Evolutionary conservation across 2,113 vertebrate species (phyloP).

Genomic region (Aegotheles bennettii): DNA sequence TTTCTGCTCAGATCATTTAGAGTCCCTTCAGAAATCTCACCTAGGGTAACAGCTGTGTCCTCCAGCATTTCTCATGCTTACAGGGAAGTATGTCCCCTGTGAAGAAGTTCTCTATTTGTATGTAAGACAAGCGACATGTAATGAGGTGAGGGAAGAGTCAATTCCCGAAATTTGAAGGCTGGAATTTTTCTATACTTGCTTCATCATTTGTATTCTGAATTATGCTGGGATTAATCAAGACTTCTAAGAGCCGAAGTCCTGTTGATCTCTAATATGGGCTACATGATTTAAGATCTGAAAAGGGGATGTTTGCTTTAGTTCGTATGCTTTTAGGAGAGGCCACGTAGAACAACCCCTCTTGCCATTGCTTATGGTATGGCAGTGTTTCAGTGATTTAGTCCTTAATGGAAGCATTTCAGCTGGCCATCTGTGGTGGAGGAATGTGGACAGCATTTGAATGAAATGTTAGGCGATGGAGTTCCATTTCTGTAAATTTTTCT

Average conservation of each 20-base stretch:
- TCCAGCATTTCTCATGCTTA: not conserved
- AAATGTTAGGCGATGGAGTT: not conserved
- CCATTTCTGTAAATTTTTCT: not conserved
- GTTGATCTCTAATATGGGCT: not conserved
- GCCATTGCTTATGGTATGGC: not conserved
- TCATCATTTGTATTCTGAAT: not conserved
- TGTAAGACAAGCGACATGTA: not conserved
- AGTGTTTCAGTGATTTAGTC: not conserved
- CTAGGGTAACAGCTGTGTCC: not conserved
- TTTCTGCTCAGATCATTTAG: not conserved
- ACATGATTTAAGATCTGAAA: not conserved
- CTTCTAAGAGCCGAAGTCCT: not conserved
- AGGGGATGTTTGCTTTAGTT: not conserved
- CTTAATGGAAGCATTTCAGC: not conserved
- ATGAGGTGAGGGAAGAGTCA: not conserved
- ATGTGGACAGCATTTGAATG: not conserved
- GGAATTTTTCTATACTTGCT: not conserved
- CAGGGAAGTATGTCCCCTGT: accelerated
- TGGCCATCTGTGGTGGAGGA: not conserved
- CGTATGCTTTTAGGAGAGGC: not conserved
- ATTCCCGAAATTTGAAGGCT: not conserved
- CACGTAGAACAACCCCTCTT: accelerated
- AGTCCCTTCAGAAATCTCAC: not conserved
- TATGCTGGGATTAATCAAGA: not conserved
- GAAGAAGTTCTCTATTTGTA: not conserved